These are phyloP conservation scores for Pristionchus exspectatus DNA, from an alignment of 2,888 invertebrate species.

Conservation along the genomic window DNA sequence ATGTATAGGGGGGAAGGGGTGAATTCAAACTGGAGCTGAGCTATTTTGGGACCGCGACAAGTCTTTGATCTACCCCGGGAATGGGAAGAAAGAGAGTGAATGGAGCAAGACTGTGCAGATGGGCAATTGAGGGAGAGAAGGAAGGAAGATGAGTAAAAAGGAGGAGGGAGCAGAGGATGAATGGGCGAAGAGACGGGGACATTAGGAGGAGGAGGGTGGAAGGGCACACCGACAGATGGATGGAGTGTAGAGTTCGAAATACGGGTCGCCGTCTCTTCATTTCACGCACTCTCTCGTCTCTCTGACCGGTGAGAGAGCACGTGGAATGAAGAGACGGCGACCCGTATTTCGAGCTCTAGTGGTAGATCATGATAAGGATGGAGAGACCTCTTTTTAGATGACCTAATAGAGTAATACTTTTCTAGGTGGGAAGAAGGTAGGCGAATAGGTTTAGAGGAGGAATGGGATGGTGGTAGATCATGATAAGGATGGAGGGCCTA, in stretches of 20 bases:
- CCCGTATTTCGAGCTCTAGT: too few relatives aligned
- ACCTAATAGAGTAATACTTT: too few relatives aligned
- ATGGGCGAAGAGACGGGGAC: not conserved
- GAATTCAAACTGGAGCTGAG: not conserved
- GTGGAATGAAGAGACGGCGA: too few relatives aligned
- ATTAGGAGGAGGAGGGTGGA: not conserved
- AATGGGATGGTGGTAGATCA: too few relatives aligned
- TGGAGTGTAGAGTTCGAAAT: too few relatives aligned
- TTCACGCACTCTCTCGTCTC: too few relatives aligned
- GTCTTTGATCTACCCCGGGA: constrained; percentile 2
- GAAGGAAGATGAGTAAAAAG: not conserved
- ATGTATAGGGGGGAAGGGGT: not conserved
- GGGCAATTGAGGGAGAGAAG: not conserved
- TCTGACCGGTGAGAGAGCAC: too few relatives aligned
- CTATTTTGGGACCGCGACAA: not conserved
- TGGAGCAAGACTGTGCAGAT: not conserved
- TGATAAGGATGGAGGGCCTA: too few relatives aligned
- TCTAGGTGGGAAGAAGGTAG: too few relatives aligned
- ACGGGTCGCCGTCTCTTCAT: too few relatives aligned
- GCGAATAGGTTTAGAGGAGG: not conserved
- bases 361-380: not conserved
- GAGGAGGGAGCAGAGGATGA: not conserved
- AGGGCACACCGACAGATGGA: not conserved
- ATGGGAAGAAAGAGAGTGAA: not conserved
- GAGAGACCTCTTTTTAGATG: too few relatives aligned